phyloP scores from a whole-genome alignment of 2,888 invertebrate genomes.

The Cheilosia soror region DNA sequence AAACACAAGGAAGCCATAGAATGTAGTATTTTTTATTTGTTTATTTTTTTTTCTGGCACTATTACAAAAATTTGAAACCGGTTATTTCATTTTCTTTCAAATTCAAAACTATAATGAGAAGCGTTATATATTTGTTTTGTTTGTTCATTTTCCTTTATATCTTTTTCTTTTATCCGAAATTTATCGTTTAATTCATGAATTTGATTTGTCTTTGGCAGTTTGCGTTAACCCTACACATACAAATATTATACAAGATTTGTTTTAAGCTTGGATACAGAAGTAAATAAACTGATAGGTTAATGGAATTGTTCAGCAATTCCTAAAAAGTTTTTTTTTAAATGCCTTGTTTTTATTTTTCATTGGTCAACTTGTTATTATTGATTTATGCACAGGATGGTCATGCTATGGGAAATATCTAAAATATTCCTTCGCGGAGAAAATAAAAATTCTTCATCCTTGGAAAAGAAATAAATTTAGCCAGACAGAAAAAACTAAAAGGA shows the following conservation, averaged over 20 bases:
- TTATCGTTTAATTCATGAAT: slow-evolving; percentile 16
- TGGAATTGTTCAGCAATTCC: slow-evolving; percentile 57
- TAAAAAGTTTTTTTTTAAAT: slow-evolving; percentile 39
- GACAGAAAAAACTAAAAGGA: no score
- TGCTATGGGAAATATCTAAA: not conserved
- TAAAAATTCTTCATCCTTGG: no score
- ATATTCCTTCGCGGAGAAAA: no score
- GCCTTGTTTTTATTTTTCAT: not conserved
- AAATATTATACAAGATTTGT: slow-evolving; percentile 10
- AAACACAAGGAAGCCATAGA: slow-evolving; percentile 1
- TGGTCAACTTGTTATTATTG: no score
- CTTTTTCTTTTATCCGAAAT: slow-evolving; percentile 18
- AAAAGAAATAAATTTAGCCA: no score
- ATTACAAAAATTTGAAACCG: slow-evolving; percentile 13
- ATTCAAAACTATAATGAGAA: slow-evolving; percentile 2
- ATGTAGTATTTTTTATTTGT: slow-evolving; percentile 21
- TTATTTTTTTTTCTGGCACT: slow-evolving; percentile 9
- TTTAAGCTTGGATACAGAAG: slow-evolving; percentile 51
- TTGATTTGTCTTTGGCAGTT: slow-evolving; percentile 1
- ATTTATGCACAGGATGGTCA: no score
- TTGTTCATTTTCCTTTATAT: slow-evolving; percentile 22
- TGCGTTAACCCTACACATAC: not conserved
- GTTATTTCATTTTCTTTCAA: slow-evolving; percentile 22
- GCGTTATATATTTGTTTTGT: slow-evolving; percentile 31
- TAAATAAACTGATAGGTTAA: slow-evolving; percentile 67